A percentile compares a stretch with the other conserved stretches of the same genome.
These are phyloP conservation scores for Mirza zaza DNA, from an alignment of 2,113 vertebrate genomes.

Conservation along the genomic window DNA sequence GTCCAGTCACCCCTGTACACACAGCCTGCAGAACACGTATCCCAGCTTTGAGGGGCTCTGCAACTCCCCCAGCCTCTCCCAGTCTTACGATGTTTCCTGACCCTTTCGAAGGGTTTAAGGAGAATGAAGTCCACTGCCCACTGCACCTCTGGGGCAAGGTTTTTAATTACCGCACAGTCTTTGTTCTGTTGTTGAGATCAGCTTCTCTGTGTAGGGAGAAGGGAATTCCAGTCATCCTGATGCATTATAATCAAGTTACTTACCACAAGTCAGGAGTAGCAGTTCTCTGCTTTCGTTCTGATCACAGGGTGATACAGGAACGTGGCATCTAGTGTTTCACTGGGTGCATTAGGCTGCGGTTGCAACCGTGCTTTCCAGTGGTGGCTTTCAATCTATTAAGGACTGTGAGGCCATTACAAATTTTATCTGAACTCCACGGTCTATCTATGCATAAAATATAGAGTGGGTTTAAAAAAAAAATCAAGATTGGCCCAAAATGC, in stretches of 20 bases:
- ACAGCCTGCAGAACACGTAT: neutral
- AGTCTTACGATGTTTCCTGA: neutral
- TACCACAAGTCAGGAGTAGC: slow-evolving; percentile 65
- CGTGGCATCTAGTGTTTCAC: slow-evolving; percentile 36
- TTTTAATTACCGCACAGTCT: slow-evolving; percentile 71
- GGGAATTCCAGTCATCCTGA: slow-evolving; percentile 75
- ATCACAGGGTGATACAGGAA: slow-evolving; percentile 69
- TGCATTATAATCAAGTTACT: slow-evolving; percentile 76
- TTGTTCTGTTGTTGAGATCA: slow-evolving; percentile 68
- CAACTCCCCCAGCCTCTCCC: neutral
- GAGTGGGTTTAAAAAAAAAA: neutral
- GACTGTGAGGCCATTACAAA: neutral
- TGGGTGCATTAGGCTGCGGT: neutral
- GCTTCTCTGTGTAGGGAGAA: slow-evolving; percentile 74
- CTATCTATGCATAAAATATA: neutral
- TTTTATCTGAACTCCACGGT: neutral
- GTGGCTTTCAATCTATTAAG: slow-evolving; percentile 7
- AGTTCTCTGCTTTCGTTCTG: slow-evolving; percentile 76
- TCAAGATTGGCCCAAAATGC: neutral
- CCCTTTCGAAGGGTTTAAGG: neutral
- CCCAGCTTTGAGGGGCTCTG: neutral
- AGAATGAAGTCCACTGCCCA: slow-evolving; percentile 15
- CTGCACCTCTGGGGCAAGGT: slow-evolving; percentile 55
- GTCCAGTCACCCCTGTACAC: neutral
- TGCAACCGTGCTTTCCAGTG: neutral